Base-by-base conservation (phyloP, 2,797 vertebrate genomes). In the Rhynchonycteris naso region DNA sequence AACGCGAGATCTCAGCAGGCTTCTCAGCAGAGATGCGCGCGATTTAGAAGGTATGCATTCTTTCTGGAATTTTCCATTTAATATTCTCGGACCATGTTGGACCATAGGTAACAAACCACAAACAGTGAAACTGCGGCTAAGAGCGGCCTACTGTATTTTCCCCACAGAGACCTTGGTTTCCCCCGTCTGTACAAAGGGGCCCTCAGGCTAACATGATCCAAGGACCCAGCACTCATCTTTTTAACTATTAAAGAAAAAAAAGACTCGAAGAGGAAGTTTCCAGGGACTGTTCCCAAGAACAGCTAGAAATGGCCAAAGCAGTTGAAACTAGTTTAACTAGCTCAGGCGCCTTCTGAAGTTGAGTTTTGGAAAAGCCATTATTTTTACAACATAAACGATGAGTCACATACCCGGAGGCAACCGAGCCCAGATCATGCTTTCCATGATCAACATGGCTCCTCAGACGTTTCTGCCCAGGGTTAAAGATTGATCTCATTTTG, bases 261-360 rank as follows among this genome's bases (percentile, higher is more conserved):
- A 18, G 24, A 35, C 24, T 69, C 2, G 61, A n/a, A 56, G 78
- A 47, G 56, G 58, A 65, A 68, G 66, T 93, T 86, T 91, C 71
- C 75, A 83, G 52, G 30, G 56, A 26, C 33, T 5, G 52, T 56
- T 84, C 80, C 94, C 92, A 84, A 22, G 43, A 83, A 66, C 14
- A 52, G 91, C 87, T 79, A 59, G 59, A 47, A 58, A 28, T 59
- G 33, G 80, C 86, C 76, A 93, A 19, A 35, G 56, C 93, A 69
- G 78, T 89, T 86, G 91, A 92, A 95, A 50, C 78, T n/a, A 91
- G 58, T 69, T 81, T 91, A 95, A 85, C 87, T 82, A 86, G 93
- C 89, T 82, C 66, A 79, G 89, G 75, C 15, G 1, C 86, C 74
- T 86, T 81, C 68, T 82, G 91, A 88, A 72, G 88, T 81, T 3